A percentile compares a stretch with the other conserved stretches of the same genome.
These are phyloP conservation scores for Ectropis crepuscularia DNA, from an alignment of 2,888 invertebrate genomes.

Conservation along the genomic window DNA sequence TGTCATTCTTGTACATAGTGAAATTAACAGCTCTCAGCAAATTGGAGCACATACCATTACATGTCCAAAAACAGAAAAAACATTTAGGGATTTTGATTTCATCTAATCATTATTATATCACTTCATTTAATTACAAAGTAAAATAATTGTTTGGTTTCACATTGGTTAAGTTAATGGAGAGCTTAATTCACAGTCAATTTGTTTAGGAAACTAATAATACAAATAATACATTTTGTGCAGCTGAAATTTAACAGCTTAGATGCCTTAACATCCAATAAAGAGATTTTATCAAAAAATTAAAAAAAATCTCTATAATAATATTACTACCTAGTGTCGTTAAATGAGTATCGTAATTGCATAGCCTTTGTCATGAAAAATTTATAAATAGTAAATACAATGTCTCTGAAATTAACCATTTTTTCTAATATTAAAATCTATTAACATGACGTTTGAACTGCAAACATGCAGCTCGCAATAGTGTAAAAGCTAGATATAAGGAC, in stretches of 20 bases:
- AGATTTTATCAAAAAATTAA: background rate
- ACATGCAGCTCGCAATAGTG: background rate
- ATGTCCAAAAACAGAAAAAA: background rate
- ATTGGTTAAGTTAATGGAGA: slow-evolving; percentile 1
- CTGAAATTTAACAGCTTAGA: slow-evolving; percentile 3
- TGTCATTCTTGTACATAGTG: too few relatives aligned
- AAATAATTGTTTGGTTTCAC: slow-evolving; percentile 3
- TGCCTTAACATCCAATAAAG: background rate
- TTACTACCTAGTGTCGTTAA: slow-evolving; percentile 23
- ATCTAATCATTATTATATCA: background rate
- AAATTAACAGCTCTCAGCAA: too few relatives aligned
- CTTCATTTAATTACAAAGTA: background rate
- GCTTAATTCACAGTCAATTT: background rate
- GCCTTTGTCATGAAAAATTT: slow-evolving; percentile 45
- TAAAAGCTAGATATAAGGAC: slow-evolving; percentile 2
- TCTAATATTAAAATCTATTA: too few relatives aligned
- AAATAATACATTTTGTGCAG: slow-evolving; percentile 10
- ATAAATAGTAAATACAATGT: slow-evolving; percentile 27
- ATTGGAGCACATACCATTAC: too few relatives aligned
- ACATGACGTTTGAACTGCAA: background rate
- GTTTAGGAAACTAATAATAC: background rate
- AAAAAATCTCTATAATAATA: slow-evolving; percentile 7
- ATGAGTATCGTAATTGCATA: slow-evolving; percentile 26
- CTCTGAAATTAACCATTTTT: background rate
- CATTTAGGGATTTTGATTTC: background rate